Conservation (phyloP, 2,888 invertebrate genomes). For the Therioaphis trifolii region DNA sequence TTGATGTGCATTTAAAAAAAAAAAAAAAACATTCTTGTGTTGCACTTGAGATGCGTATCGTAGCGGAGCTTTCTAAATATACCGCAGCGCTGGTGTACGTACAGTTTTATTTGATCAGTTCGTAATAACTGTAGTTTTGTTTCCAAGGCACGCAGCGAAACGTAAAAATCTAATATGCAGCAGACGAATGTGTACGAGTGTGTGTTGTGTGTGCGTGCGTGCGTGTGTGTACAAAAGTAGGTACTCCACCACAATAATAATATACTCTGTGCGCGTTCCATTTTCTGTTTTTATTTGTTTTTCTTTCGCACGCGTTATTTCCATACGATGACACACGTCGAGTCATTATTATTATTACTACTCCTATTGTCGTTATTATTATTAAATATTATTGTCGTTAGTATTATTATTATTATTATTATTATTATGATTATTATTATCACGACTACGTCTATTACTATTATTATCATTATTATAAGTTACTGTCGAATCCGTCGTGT, state of each 20-base stretch:
- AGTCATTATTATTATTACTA: too few relatives aligned
- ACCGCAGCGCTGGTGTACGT: neutral
- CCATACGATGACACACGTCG: too few relatives aligned
- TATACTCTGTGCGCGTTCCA: too few relatives aligned
- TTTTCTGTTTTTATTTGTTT: too few relatives aligned
- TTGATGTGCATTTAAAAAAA: constrained; percentile 25
- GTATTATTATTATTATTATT: neutral
- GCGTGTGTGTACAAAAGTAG: too few relatives aligned
- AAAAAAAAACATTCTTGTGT: constrained; percentile 2
- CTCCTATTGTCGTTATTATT: too few relatives aligned
- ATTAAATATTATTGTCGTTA: too few relatives aligned
- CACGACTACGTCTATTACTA: neutral
- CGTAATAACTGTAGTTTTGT: constrained; percentile 29
- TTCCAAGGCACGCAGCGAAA: constrained; percentile 26
- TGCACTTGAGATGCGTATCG: constrained; percentile 17
- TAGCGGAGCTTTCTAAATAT: constrained; percentile 41
- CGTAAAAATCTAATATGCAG: constrained; percentile 35
- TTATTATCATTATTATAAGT: neutral
- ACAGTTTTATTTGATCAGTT: constrained; percentile 44
- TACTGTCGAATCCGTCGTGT: neutral
- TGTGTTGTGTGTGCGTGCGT: too few relatives aligned
- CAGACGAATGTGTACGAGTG: neutral
- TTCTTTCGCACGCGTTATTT: too few relatives aligned
- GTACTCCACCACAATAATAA: too few relatives aligned
- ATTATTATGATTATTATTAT: neutral